Conservation (phyloP, 1,140 invertebrate species). For the Penaeus chinensis region DNA sequence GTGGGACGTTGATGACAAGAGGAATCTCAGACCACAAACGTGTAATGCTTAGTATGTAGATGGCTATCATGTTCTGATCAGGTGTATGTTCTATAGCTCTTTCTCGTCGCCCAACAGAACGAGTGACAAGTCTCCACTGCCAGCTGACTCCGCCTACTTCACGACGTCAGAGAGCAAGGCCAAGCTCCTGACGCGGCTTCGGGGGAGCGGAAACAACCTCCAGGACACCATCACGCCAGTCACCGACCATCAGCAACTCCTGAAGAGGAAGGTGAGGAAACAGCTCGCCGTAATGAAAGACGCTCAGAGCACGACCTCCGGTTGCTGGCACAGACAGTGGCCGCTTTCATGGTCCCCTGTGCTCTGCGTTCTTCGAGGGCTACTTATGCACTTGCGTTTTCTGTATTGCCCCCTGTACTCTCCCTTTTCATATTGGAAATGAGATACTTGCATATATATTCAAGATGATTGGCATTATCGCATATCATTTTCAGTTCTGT, state of each 20-base stretch:
- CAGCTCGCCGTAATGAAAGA: not conserved
- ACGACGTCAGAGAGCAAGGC: constrained; percentile 79
- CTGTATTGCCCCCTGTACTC: too few relatives aligned
- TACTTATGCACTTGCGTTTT: too few relatives aligned
- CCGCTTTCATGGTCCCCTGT: too few relatives aligned
- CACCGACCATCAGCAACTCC: constrained; percentile 65
- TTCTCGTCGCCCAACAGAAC: constrained; percentile 16
- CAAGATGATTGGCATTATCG: too few relatives aligned
- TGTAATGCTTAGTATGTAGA: not conserved
- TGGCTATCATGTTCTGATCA: not conserved
- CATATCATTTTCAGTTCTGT: too few relatives aligned
- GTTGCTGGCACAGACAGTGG: too few relatives aligned
- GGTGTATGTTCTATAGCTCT: not conserved
- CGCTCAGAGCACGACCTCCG: not conserved
- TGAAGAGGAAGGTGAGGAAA: constrained; percentile 68
- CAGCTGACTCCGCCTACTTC: constrained; percentile 76
- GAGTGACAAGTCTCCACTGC: constrained; percentile 69
- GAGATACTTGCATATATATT: too few relatives aligned
- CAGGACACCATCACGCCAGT: constrained; percentile 64
- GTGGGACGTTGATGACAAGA: too few relatives aligned
- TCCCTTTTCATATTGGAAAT: too few relatives aligned
- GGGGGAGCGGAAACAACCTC: constrained; percentile 62
- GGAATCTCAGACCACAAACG: too few relatives aligned
- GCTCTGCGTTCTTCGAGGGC: too few relatives aligned
- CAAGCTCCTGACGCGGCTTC: constrained; percentile 73